Evolutionary conservation across 2,797 vertebrate species (phyloP).

Genomic region (Otolemur crassicaudatus): DNA sequence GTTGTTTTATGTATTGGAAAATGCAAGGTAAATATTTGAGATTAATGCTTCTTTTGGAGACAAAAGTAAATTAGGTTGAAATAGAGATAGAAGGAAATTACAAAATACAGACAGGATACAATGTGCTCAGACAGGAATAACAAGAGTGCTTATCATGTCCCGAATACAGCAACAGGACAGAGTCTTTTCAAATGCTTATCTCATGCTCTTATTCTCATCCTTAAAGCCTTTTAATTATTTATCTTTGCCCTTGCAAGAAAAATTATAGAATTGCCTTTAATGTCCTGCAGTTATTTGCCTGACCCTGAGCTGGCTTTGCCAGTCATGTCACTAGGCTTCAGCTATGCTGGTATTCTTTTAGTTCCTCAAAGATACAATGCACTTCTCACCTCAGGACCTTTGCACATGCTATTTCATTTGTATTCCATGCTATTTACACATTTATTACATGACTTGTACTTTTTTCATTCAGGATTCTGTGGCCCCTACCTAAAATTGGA

Average conservation of each 20-base stretch:
- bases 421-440: not conserved
- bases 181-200: not conserved
- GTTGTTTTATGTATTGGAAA: not conserved
- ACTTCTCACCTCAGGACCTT: not conserved
- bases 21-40: not conserved
- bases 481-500: not conserved
- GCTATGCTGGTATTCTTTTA: not conserved
- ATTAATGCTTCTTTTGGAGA: constrained; percentile 14
- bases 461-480: not conserved
- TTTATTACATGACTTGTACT: not conserved
- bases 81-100: not conserved
- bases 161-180: not conserved
- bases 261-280: not conserved
- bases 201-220: not conserved
- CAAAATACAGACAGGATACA: not conserved
- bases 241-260: not conserved
- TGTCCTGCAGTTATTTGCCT: not conserved
- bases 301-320: not conserved
- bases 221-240: not conserved
- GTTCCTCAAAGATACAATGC: not conserved
- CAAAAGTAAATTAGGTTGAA: constrained; percentile 29
- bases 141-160: not conserved
- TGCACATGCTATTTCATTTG: not conserved
- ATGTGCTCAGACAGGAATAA: not conserved
- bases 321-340: not conserved